Base-by-base conservation (phyloP, 2,888 invertebrate species). In the Loripinus fragilis region DNA sequence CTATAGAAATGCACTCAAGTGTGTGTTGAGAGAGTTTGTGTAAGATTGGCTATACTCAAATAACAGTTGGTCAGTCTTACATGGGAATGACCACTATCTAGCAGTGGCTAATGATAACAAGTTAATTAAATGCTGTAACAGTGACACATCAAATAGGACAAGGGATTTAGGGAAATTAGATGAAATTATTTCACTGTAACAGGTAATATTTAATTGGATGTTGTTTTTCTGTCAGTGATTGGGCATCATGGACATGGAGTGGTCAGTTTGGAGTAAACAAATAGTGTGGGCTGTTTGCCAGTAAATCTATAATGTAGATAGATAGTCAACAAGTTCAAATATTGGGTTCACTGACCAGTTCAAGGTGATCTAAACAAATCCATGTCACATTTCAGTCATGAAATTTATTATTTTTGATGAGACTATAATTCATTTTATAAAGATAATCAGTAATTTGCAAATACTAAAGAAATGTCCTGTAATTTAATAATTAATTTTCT, bases 11-110 rank as follows among this genome's bases (percentile, higher is more conserved):
- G 78, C 75, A 86, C 81, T 86, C 83, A 81, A 80, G 74, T 76
- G 71, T 70, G 69, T 77, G 78, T 80, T 80, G 78, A 74, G 75
- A 67, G 76, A 75, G 74, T 81, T 88, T 87, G 88, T 86, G 87
- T 86, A 88, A 88, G 81, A 87, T 87, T 87, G 85, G 76, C 78
- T 76, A 77, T 75, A 76, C 82, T 72, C 80, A 75, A 81, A 83
- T 84, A 86, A 86, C 83, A 80, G 80, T 74, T 83, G 86, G 85
- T 70, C 86, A 84, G 77, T 82, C 75, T 80, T 78, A 85, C 72
- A 77, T 81, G 76, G n/a, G 71, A 74, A 77, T 81, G 76, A 79
- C 83, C 80, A 78, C 38, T 71, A 74, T 78, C 76, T 78, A 83
- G 73, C 66, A 72, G 64, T 74, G 76, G 74, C 74, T 75, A 60